These are phyloP conservation scores for Abramis brama DNA, from an alignment of 2,113 vertebrate genomes.

Conservation along the genomic window DNA sequence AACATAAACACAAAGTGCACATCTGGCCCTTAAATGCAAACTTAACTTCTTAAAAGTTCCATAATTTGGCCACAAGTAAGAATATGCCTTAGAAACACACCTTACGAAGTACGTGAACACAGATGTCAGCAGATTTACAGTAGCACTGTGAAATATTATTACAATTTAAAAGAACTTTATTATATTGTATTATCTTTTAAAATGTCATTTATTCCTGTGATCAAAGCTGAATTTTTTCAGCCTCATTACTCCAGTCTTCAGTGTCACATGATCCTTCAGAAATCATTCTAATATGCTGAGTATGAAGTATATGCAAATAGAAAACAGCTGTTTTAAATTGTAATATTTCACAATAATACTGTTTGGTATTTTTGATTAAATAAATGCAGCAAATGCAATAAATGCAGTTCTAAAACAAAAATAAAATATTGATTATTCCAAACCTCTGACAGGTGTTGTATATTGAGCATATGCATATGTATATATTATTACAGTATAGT, in stretches of 20 bases:
- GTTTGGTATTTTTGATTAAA: no score
- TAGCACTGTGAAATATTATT: background rate
- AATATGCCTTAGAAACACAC: background rate
- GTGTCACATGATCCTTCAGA: background rate
- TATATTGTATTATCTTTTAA: background rate
- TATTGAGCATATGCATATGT: no score
- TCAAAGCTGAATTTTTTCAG: background rate
- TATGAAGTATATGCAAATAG: background rate
- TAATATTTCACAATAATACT: no score
- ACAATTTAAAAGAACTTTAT: background rate
- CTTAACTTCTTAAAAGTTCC: background rate
- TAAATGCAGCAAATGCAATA: no score
- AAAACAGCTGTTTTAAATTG: background rate
- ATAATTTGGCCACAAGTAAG: slow-evolving; percentile 5
- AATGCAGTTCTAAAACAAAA: no score
- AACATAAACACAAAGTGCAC: slow-evolving; percentile 15
- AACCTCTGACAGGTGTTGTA: no score
- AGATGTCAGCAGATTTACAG: background rate
- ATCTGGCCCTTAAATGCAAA: background rate
- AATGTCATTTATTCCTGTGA: background rate
- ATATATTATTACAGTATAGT: no score
- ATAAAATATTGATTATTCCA: no score
- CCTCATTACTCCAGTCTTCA: background rate
- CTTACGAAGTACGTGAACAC: background rate
- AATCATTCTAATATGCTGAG: background rate